Evolutionary conservation across 2,113 vertebrate species (phyloP).

Genomic region (Ceyx cyanopectus): DNA sequence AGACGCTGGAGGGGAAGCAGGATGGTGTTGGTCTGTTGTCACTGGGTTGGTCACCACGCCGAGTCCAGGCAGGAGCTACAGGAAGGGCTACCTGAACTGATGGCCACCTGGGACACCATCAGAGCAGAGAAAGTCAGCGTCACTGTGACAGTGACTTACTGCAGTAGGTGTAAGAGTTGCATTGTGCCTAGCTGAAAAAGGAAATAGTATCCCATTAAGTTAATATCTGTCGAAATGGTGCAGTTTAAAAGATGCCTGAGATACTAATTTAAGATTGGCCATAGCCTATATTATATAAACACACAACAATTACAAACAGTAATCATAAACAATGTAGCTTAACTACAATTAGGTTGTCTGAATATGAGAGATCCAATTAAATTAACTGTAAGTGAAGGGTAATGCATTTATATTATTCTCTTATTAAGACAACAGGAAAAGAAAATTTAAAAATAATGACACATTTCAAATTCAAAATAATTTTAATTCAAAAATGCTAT

Average conservation of each 20-base stretch:
- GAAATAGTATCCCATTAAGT: not conserved
- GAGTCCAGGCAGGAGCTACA: not conserved
- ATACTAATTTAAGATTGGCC: not conserved
- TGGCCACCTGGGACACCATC: not conserved
- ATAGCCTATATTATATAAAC: not conserved
- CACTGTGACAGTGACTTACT: not conserved
- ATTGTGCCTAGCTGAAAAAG: not conserved
- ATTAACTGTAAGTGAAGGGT: not conserved
- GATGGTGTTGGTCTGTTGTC: not conserved
- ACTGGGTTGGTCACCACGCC: rapidly evolving
- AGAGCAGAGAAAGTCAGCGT: not conserved
- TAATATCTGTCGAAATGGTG: not conserved
- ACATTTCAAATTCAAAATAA: not conserved
- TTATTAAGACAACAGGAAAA: not conserved
- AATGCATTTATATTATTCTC: not conserved
- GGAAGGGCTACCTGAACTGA: not conserved
- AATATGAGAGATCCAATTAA: not conserved
- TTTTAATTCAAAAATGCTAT: not conserved
- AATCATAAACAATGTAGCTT: not conserved
- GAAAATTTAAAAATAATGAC: not conserved
- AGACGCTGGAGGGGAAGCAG: not conserved
- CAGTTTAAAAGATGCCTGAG: not conserved
- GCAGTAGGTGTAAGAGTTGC: rapidly evolving
- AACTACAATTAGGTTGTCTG: not conserved
- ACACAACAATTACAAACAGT: not conserved